Conservation (phyloP, 2,888 invertebrate genomes). For the Anarsia innoxiella region DNA sequence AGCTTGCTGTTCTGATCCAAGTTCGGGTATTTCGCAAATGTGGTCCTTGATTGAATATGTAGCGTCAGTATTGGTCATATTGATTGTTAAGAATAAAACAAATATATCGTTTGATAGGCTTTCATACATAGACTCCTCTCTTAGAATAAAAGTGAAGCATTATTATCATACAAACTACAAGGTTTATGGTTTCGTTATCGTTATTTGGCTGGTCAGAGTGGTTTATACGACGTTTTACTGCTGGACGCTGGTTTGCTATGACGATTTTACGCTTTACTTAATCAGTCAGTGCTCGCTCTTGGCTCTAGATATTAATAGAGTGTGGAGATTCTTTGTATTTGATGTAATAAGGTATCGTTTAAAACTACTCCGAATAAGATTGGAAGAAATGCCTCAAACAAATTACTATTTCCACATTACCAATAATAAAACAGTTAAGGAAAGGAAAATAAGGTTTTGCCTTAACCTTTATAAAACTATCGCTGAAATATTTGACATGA, state of each 20-base stretch:
- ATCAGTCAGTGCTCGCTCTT: conserved; percentile 41
- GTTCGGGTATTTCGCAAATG: conserved; percentile 26
- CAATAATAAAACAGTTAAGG: conserved; percentile 41
- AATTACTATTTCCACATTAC: conserved; percentile 48
- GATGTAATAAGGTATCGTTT: conserved; percentile 48
- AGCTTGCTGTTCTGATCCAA: conserved; percentile 31
- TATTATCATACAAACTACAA: conserved; percentile 29
- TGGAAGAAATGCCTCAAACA: conserved; percentile 40
- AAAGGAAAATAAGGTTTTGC: conserved; percentile 45
- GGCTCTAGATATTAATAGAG: conserved; percentile 50
- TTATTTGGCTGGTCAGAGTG: conserved; percentile 38
- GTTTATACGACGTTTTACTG: conserved; percentile 39
- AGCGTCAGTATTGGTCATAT: conserved; percentile 31
- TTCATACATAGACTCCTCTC: conserved; percentile 34
- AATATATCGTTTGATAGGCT: conserved; percentile 33
- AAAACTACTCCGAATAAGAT: conserved; percentile 37
- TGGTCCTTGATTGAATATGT: conserved; percentile 52
- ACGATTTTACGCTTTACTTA: conserved; percentile 26
- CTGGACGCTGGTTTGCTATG: conserved; percentile 29
- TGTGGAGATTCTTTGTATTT: conserved; percentile 52
- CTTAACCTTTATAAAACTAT: conserved; percentile 43
- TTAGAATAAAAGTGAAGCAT: conserved; percentile 38
- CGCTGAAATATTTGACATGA: conserved; percentile 45
- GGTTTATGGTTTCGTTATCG: conserved; percentile 25
- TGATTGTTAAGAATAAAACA: conserved; percentile 36